Conservation (phyloP, 2,113 vertebrate genomes). For the Pseudorasbora parva region DNA sequence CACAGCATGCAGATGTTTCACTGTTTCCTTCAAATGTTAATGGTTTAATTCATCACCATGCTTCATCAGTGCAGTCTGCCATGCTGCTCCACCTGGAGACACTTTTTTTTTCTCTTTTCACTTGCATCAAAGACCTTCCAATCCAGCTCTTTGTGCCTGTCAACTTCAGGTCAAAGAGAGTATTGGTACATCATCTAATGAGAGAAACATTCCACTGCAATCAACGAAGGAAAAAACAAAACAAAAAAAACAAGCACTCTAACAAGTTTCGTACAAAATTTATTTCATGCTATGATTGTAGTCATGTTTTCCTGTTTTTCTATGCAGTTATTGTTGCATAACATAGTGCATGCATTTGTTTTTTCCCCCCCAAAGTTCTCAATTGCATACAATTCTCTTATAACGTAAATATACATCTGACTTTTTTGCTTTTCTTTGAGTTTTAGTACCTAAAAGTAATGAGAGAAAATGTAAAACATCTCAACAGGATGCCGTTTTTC, state of each 20-base stretch:
- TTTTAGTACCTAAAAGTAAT: slow-evolving; percentile 58
- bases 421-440: slow-evolving; percentile 69
- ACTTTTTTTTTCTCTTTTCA: slow-evolving; percentile 34
- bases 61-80: slow-evolving; percentile 52
- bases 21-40: slow-evolving; percentile 46
- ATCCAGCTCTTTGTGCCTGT: slow-evolving; percentile 55
- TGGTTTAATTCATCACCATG: slow-evolving; percentile 60
- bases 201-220: slow-evolving; percentile 50
- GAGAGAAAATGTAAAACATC: slow-evolving; percentile 42
- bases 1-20: slow-evolving; percentile 54
- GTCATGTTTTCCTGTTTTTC: slow-evolving; percentile 62
- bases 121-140: slow-evolving; percentile 50
- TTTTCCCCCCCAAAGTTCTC: slow-evolving; percentile 77
- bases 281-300: slow-evolving; percentile 90
- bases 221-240: slow-evolving; percentile 40
- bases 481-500: slow-evolving; percentile 43
- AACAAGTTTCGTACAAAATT: slow-evolving; percentile 83
- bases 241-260: slow-evolving; percentile 46
- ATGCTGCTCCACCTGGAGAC: slow-evolving; percentile 53
- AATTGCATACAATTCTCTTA: slow-evolving; percentile 87
- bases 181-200: slow-evolving; percentile 43
- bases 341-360: slow-evolving; percentile 89
- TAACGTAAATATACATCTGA: slow-evolving; percentile 77
- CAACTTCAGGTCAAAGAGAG: slow-evolving; percentile 57
- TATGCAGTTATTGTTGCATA: slow-evolving; percentile 81